These are phyloP conservation scores for Ectobius pallidus DNA, from an alignment of 2,888 invertebrate genomes.

Conservation along the genomic window DNA sequence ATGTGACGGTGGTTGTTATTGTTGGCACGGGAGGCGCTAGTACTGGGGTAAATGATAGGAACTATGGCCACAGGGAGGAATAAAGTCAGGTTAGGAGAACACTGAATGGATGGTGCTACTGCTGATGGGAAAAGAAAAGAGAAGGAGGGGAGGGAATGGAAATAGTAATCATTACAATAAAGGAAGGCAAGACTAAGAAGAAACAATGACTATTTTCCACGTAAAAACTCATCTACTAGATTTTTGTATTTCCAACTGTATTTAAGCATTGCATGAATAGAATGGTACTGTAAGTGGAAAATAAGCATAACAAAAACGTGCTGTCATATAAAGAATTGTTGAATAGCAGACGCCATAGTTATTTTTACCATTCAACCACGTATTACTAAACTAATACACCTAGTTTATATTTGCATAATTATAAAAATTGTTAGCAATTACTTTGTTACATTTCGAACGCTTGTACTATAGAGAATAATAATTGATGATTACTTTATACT, in stretches of 20 bases:
- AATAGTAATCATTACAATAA: background rate
- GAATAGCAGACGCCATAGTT: too few relatives aligned
- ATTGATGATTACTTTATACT: too few relatives aligned
- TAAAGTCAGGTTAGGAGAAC: constrained; percentile 19
- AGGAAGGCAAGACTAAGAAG: background rate
- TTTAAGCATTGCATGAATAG: background rate
- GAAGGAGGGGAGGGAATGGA: background rate
- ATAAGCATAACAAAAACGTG: background rate
- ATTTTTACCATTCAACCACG: too few relatives aligned
- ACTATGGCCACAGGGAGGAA: constrained; percentile 14
- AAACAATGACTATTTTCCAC: background rate
- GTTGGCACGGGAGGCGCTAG: constrained; percentile 15
- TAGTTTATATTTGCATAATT: too few relatives aligned
- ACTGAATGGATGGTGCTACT: background rate
- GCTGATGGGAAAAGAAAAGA: constrained; percentile 2
- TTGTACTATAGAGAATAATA: too few relatives aligned
- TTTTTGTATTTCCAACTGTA: background rate
- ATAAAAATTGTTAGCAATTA: too few relatives aligned
- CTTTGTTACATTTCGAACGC: too few relatives aligned
- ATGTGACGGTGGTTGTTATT: constrained; percentile 7
- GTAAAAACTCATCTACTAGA: background rate
- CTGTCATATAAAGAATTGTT: too few relatives aligned
- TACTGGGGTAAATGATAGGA: constrained; percentile 24
- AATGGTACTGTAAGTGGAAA: background rate
- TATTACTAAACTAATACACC: too few relatives aligned